A percentile compares a stretch with the other conserved stretches of the same genome.
These are phyloP conservation scores for Drymodes brunneopygia DNA, from an alignment of 2,113 vertebrate genomes.

Conservation along the genomic window DNA sequence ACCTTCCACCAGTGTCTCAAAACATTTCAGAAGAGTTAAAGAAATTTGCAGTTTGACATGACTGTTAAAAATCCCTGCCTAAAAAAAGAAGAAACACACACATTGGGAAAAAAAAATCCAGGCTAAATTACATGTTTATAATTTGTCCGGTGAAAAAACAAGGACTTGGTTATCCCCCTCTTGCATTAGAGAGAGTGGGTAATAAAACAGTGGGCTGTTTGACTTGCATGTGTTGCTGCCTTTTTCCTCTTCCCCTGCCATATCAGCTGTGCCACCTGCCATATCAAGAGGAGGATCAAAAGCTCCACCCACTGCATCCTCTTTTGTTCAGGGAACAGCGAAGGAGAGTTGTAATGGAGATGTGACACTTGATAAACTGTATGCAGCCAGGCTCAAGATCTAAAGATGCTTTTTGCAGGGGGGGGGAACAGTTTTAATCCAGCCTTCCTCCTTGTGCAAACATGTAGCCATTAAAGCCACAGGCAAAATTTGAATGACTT, in stretches of 20 bases:
- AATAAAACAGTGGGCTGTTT: not conserved
- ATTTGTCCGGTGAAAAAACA: not conserved
- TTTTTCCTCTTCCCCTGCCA: not conserved
- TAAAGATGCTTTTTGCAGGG: not conserved
- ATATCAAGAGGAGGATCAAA: slow-evolving; percentile 32
- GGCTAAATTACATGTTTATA: not conserved
- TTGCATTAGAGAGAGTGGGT: not conserved
- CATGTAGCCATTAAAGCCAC: not conserved
- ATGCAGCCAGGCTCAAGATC: not conserved
- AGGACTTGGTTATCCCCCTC: not conserved
- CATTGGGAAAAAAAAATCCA: not conserved
- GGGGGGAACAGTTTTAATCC: not conserved
- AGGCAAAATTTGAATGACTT: not conserved
- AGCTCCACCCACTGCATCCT: slow-evolving; percentile 33
- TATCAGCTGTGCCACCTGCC: slow-evolving; percentile 35
- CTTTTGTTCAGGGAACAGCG: slow-evolving; percentile 1
- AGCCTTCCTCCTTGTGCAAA: not conserved
- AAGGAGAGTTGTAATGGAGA: slow-evolving; percentile 25
- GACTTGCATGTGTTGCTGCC: not conserved
- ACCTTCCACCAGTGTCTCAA: not conserved
- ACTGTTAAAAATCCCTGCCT: not conserved
- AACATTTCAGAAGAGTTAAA: not conserved
- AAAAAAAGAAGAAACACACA: not conserved
- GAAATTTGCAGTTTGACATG: not conserved
- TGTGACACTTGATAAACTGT: not conserved